These are phyloP conservation scores for Cephus pygmeus DNA, from an alignment of 2,888 invertebrate species.

Conservation along the genomic window DNA sequence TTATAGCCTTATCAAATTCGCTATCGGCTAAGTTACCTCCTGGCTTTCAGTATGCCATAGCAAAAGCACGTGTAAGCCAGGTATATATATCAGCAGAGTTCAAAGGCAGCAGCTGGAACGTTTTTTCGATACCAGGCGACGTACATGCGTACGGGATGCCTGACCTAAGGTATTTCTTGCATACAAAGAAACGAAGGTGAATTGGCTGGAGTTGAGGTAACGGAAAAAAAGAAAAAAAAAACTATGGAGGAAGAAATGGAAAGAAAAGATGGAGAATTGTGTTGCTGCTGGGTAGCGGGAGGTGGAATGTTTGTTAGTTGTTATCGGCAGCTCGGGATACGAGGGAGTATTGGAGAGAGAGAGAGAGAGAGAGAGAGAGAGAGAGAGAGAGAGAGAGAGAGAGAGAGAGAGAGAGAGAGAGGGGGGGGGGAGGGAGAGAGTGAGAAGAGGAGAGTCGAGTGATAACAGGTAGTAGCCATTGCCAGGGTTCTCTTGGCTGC, in stretches of 20 bases:
- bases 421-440: constrained; percentile 15
- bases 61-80: background rate
- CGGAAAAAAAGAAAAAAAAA: background rate
- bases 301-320: constrained; percentile 38
- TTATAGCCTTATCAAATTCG: background rate
- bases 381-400: constrained; percentile 6
- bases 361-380: constrained; percentile 20
- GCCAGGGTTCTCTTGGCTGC: constrained; percentile 39
- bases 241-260: constrained; percentile 2
- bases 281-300: background rate
- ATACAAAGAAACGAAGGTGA: background rate
- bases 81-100: background rate
- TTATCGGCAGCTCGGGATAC: constrained; percentile 30
- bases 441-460: constrained; percentile 21
- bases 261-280: constrained; percentile 20
- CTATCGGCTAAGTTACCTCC: background rate
- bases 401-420: constrained; percentile 18
- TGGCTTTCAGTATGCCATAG: background rate
- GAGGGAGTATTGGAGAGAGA: constrained; percentile 18
- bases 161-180: background rate
- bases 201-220: background rate
- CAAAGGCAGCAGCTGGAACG: background rate
- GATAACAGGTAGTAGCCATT: constrained; percentile 55
- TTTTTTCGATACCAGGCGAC: background rate
- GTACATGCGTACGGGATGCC: background rate